Base-by-base conservation (phyloP, 2,888 invertebrate species). In the Amblyjoppa proteus region DNA sequence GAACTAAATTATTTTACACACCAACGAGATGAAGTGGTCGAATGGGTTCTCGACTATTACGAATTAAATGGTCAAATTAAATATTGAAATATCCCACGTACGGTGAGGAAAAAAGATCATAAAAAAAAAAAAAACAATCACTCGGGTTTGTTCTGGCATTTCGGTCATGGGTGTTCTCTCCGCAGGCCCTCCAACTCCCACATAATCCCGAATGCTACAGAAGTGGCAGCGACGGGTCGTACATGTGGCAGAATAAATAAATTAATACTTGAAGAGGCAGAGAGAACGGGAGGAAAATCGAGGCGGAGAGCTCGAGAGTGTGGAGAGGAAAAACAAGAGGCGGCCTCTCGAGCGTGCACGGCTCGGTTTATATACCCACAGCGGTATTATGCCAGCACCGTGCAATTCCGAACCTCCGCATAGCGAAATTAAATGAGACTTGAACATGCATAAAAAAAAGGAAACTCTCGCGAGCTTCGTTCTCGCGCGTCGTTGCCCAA, bases 191-290 rank as follows among this genome's bases (percentile, higher is more conserved):
- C 77, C 51, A 45, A 38, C 25, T 51, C 79, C 7, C 56, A 25
- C 28, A 9, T 45, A 45, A 51, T n/a, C 45, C 87, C 87, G 88
- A 88, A 88, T 86, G 84, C 87, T 76, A 70, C 84, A 84, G 82
- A 68, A 81, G 87, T 84, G 28, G 81, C 85, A 87, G 86, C 78
- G 69, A 70, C 73, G 38, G 51, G 11, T 16, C 31, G 64, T 79
- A 53, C 85, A 71, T 58, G 75, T 38, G 34, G 58, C 79, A 68
- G 68, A 80, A 75, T 76, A 82, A 80, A 85, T 82, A 76, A 85
- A 85, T 82, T 76, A 79, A 76, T 85, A 76, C 31, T 49, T 64
- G 75, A 45, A 73, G 69, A 77, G 80, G 28, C 28, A 58, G 68
- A 61, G 68, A 71, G 70, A 58, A 28, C 68, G 79, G 51, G 86